Base-by-base conservation (phyloP, 2,113 vertebrate species). In the Cyprinodon variegatus region DNA sequence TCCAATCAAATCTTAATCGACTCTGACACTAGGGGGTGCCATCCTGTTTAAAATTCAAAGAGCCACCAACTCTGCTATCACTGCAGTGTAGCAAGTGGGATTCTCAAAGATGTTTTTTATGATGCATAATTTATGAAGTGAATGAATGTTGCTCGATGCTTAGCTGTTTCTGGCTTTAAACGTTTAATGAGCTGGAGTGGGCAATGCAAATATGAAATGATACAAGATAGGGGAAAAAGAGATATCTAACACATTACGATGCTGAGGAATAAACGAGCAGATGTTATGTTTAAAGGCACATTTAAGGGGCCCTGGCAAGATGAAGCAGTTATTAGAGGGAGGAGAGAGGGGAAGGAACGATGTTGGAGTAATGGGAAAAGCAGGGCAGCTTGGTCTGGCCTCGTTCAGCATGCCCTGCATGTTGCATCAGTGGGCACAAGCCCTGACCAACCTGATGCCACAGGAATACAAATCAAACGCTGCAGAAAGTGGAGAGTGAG, bases 1-100 rank as follows among this genome's bases (percentile, higher is more conserved):
- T 1, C 15, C n/a, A 9, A 22, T 17, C 4, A 9, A 46, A 40
- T 15, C 46, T 13, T 64, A 50, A 37, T 38, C 0, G 5, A 62
- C 40, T 70, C 37, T n/a, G 70, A 22, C 93, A 93, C 93, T 90
- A 94, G 94, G 86, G 90, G 94, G 94, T 88, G 94, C 91, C 83
- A 89, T 88, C 90, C 87, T 85, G 90, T 84, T 90, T 87, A 65
- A 84, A 91, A 93, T 93, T 89, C 81, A 63, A 77, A 78, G 53
- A 45, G 39, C 62, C 36, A 11, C 13, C 0, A 20, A 20, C 39
- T 14, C 60, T 15, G 41, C 68, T 39, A 14, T 70, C 73, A 37
- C 66, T 79, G 70, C 83, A 83, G 41, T 6, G 70, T 11, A 74
- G 66, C 65, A 64, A 71, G 22, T 83, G 72, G 75, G 76, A 86